Evolutionary conservation across 2,888 invertebrate genomes (phyloP), one percentile per base, ranked within the genome.

Genomic region (Criorhina ranunculi): DNA sequence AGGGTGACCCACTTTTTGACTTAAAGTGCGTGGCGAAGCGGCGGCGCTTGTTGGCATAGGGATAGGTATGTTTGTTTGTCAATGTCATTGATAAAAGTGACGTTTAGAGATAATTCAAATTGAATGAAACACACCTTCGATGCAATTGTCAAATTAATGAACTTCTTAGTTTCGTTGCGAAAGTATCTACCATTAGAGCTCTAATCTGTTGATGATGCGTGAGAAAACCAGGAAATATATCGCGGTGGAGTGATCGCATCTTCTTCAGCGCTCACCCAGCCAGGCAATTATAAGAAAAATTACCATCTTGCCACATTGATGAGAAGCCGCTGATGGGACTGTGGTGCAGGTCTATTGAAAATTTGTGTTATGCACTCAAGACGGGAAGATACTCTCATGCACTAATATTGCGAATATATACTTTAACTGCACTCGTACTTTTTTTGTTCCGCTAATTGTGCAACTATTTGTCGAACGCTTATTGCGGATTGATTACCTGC

Each of bases 401-500:
- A 57, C 37, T 46, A 57, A 35, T 44, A 42, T 44, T 44, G 55
- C 70, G 49, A 59, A 46, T 55, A 49, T 55, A 19, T 55, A 69
- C 77, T 77, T 77, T 77, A 67, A 77, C 77, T 60, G 19, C 4
- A 31, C 5, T 46, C 33, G 35, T 33, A n/a, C 19, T 17, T 49
- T 15, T 35, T 51, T 49, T 67, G 42, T 60, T 31, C 35, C 60
- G 51, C 60, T 60, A 8, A 53, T 59, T 69, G 49, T 60, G 51
- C 67, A 75, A 66, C 66, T 35, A 76, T 76, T 67, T 76, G 69
- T 60, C 24, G 69, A 60, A 55, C 51, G 17, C 77, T 67, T 53
- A 69, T 69, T 60, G 49, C 49, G 31, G 60, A 77, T 77, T 77
- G 77, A 77, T 77, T 69, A 69, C 44, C 46, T 33, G 42, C 11